Conservation (phyloP, 2,888 invertebrate species). For the Hemistola chrysoprasaria region DNA sequence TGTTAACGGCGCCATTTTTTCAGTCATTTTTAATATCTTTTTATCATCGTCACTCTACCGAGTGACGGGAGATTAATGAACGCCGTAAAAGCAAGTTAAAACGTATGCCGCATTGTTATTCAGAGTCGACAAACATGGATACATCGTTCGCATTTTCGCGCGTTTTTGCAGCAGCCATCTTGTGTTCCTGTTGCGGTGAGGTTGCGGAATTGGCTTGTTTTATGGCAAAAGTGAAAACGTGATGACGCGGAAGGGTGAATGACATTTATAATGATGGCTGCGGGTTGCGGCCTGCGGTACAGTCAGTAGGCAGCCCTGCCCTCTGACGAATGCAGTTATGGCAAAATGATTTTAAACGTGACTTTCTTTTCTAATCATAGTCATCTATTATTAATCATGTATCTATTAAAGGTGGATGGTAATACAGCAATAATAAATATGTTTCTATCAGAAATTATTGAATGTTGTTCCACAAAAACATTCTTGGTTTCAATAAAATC, state of each 20-base stretch:
- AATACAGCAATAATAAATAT: too few species aligned
- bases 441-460: too few species aligned
- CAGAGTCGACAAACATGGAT: conserved; percentile 52
- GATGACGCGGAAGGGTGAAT: conserved; percentile 49
- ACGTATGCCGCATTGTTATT: conserved; percentile 59
- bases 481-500: too few species aligned
- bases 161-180: conserved; percentile 64
- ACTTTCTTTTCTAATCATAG: conserved; percentile 12
- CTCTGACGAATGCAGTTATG: conserved; percentile 37
- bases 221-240: conserved; percentile 72
- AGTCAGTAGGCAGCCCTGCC: conserved; percentile 17
- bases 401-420: too few species aligned
- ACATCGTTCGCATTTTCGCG: conserved; percentile 48
- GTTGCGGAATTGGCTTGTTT: conserved; percentile 56
- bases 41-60: conserved; percentile 5
- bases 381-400: too few species aligned
- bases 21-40: conserved; percentile 9
- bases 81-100: conserved; percentile 44
- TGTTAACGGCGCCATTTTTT: neutral
- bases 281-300: conserved; percentile 37
- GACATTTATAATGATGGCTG: conserved; percentile 39
- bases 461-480: too few species aligned
- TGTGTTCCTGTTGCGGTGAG: conserved; percentile 50
- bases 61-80: conserved; percentile 16
- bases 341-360: conserved; percentile 17